A percentile compares a stretch with the other conserved stretches of the same genome.
These are phyloP conservation scores for Tetragnatha montana DNA, from an alignment of 2,888 invertebrate genomes.

Conservation along the genomic window DNA sequence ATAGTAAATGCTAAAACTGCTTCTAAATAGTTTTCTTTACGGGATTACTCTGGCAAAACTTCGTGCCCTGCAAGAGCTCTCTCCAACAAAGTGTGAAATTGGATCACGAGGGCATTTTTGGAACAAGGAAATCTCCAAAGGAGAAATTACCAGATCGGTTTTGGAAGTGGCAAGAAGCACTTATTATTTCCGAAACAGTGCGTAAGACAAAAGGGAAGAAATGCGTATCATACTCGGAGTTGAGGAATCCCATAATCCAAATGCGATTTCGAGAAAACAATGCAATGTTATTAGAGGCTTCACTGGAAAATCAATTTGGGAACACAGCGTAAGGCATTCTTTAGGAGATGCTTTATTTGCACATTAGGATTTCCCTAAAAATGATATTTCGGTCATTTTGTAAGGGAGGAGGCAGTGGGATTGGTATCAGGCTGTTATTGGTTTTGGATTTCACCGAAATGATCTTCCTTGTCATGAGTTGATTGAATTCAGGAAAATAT, in stretches of 20 bases:
- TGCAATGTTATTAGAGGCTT: constrained; percentile 29
- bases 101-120: constrained; percentile 53
- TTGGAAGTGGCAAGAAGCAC: constrained; percentile 46
- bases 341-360: constrained; percentile 36
- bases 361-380: constrained; percentile 34
- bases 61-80: not conserved
- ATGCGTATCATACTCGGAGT: not conserved
- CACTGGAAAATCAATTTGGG: constrained; percentile 42
- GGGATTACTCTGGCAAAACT: constrained; percentile 15
- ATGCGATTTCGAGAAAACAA: constrained; percentile 26
- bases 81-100: constrained; percentile 43
- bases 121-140: constrained; percentile 18
- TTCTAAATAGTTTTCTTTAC: constrained; percentile 37
- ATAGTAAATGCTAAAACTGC: not conserved
- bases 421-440: not conserved
- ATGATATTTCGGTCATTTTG: constrained; percentile 3
- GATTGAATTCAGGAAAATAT: not conserved
- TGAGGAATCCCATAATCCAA: constrained; percentile 36
- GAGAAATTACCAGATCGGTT: constrained; percentile 54
- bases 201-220: not conserved
- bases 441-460: not conserved
- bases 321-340: not conserved
- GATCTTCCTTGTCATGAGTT: not conserved
- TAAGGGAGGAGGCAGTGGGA: not conserved
- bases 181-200: not conserved